phyloP scores from a whole-genome alignment of 2,888 invertebrate genomes.

The Hypolimnas misippus region DNA sequence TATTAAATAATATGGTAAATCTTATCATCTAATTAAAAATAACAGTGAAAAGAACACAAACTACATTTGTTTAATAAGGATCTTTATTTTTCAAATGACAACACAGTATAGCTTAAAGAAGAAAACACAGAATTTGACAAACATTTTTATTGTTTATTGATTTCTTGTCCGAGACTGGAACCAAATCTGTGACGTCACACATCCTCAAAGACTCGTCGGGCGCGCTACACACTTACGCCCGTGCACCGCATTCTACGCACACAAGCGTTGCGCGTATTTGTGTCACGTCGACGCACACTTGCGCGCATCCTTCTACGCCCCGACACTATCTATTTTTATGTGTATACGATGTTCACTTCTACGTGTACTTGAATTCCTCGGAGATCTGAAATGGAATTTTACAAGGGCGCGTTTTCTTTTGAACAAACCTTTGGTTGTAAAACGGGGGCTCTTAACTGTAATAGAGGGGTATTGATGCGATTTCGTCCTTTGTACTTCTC shows the following conservation, averaged over 20 bases:
- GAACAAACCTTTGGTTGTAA: constrained; percentile 71
- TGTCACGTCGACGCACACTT: constrained; percentile 63
- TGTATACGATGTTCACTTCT: constrained; percentile 53
- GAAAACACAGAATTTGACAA: not conserved
- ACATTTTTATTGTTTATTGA: not conserved
- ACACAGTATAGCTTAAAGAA: too few relatives aligned
- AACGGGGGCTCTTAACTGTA: constrained; percentile 64
- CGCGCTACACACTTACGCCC: constrained; percentile 40
- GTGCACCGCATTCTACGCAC: constrained; percentile 63
- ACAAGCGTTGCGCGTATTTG: constrained; percentile 41
- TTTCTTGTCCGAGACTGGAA: not conserved
- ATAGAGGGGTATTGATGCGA: constrained; percentile 53
- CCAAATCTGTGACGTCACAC: constrained; percentile 57
- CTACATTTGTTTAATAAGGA: too few relatives aligned
- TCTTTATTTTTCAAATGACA: too few relatives aligned
- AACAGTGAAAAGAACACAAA: too few relatives aligned
- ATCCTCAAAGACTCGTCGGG: constrained; percentile 27
- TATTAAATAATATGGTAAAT: too few relatives aligned
- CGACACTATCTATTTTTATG: constrained; percentile 56
- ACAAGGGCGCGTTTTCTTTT: constrained; percentile 77
- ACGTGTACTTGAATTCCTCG: constrained; percentile 66
- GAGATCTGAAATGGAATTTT: constrained; percentile 79
- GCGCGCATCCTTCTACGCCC: constrained; percentile 58
- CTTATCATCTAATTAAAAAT: too few relatives aligned
- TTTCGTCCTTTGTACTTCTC: constrained; percentile 42